These are phyloP conservation scores for Prunella himalayana DNA, from an alignment of 2,113 vertebrate species.

Conservation along the genomic window DNA sequence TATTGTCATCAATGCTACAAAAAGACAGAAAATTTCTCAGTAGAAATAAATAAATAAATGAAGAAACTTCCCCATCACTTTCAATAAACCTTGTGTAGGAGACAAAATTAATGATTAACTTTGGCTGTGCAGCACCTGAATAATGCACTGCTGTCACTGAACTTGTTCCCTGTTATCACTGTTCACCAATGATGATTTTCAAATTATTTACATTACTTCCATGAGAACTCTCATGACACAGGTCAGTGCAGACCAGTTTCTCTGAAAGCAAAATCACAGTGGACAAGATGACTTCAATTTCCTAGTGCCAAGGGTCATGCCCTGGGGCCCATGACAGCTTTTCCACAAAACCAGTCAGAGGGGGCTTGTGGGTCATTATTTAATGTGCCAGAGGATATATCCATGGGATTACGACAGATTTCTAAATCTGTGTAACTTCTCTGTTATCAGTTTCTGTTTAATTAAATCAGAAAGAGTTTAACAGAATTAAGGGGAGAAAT, in stretches of 20 bases:
- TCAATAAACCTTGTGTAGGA: background rate
- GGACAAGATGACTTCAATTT: background rate
- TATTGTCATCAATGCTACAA: background rate
- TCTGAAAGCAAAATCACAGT: background rate
- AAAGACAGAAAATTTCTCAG: background rate
- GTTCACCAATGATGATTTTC: background rate
- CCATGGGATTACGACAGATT: background rate
- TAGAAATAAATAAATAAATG: background rate
- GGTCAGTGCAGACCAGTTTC: background rate
- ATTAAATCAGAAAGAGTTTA: background rate
- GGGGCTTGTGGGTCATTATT: background rate
- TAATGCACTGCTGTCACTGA: background rate
- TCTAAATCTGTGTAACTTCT: background rate
- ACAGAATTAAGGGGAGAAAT: background rate
- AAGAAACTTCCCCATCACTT: background rate
- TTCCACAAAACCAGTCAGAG: background rate
- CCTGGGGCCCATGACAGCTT: background rate
- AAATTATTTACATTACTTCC: background rate
- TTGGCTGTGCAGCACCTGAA: background rate
- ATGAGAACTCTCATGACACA: background rate
- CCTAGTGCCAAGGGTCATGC: background rate
- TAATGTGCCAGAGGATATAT: background rate
- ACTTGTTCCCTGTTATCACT: background rate
- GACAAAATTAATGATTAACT: background rate
- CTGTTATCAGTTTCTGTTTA: background rate